Base-by-base conservation (phyloP, 2,888 invertebrate species). In the Girardia tigrina region DNA sequence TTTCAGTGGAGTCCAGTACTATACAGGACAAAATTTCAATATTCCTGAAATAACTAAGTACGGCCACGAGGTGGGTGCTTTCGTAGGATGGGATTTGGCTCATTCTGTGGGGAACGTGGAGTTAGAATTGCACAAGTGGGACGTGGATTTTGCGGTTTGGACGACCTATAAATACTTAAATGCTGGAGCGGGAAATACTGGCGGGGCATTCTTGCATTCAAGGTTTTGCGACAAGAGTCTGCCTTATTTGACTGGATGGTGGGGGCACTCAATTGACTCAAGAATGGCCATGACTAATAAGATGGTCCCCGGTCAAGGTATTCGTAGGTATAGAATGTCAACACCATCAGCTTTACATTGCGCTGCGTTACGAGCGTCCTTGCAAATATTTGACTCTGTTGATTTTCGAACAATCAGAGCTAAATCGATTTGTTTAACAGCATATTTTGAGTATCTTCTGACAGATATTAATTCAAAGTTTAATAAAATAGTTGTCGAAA, bases 121-220 rank as follows among this genome's bases (percentile, higher is more conserved):
- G 28, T 78, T 88, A 20, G 78, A 84, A 23, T 82, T 88, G 4
- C 86, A 87, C 80, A 85, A 86, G 72, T 88, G 88, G 88, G 83
- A 84, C 71, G 87, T 87, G 0, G 88, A 88, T 81, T 88, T 88
- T 81, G 88, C 87, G n/a, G 84, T 84, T 77, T 88, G 88, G 88
- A 88, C 88, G 79, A 84, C 86, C 0, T 88, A 88, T 79, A 87
- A 87, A 86, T 87, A 87, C 78, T 73, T 87, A 75, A 86, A 85
- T 79, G 81, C 84, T 36, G 85, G 87, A 23, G 84, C 86, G 6
- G 87, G 87, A 0, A 83, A 85, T 71, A 80, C 87, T 28, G 86
- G 83, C 1, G 86, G 86, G 0, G 81, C 85, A 0, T 88, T 85
- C 80, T 80, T 88, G 2, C 86, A 88, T 79, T 83, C 85, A 72